Conservation (phyloP, 2,797 vertebrate genomes). For the Chanos chanos region DNA sequence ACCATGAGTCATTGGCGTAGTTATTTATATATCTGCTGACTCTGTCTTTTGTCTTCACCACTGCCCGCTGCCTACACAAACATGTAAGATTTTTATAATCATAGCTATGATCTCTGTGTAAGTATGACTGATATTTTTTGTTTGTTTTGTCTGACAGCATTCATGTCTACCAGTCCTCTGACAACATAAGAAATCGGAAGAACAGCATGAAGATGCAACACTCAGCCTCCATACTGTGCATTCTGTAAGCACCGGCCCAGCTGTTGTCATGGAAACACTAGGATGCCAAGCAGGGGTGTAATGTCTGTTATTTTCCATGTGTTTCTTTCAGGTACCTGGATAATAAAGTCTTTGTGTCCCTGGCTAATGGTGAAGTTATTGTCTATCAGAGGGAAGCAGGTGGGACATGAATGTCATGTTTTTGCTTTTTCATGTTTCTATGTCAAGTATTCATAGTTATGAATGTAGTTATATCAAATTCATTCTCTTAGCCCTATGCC, state of each 20-base stretch:
- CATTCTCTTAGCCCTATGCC: neutral
- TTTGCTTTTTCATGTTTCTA: neutral
- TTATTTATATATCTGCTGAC: no score
- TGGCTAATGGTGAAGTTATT: conserved; percentile 92
- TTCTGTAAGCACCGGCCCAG: conserved; percentile 76
- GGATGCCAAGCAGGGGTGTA: no score
- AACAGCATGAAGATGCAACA: conserved; percentile 99
- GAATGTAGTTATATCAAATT: no score
- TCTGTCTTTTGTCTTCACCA: no score
- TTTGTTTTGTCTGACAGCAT: conserved; percentile 73
- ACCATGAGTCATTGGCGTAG: no score
- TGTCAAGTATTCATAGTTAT: neutral
- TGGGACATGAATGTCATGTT: conserved; percentile 50
- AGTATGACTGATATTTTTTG: no score
- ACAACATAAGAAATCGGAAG: conserved; percentile 97
- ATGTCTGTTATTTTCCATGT: no score
- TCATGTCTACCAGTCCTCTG: conserved; percentile 97
- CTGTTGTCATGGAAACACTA: neutral
- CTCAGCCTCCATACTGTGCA: conserved; percentile 85
- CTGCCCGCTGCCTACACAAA: no score
- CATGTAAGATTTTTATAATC: neutral
- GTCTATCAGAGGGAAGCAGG: conserved; percentile 96
- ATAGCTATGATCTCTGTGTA: neutral
- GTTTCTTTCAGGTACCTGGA: conserved; percentile 80
- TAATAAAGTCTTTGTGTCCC: conserved; percentile 95